Evolutionary conservation across 2,888 invertebrate species (phyloP), one percentile per base, ranked within the genome.

Genomic region (Drosophila helvetica): DNA sequence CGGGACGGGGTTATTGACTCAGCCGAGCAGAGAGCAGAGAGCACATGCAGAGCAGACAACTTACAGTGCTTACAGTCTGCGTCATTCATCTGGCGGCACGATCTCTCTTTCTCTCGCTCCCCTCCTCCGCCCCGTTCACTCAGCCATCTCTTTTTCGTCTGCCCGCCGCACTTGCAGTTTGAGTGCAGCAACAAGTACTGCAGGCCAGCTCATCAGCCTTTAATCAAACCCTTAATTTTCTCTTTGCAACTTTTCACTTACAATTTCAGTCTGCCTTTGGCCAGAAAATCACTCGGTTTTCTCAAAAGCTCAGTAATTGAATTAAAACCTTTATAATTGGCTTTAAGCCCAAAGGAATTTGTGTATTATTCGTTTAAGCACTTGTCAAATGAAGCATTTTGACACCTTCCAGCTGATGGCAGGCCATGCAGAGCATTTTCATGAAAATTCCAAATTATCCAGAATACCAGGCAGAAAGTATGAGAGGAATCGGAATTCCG

Each of bases 21-120:
- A 38, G 15, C 15, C 15, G 38, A 15, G 15, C 38, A 38, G 15
- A 38, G 38, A 15, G 15, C 38, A 38, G 15, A 38, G 38, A 38
- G 38, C 38, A 38, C 38, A 38, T 38, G 38, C 38, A 38, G 38
- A 38, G 38, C 38, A 15, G 38, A 38, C 38, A 38, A 38, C 15
- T 60, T 60, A 60, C 54, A 66, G 64, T 38, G 38, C 47, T 53
- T 64, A 43, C 65, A 63, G 65, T 66, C 65, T 66, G 65, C 65
- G 65, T 66, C 65, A 66, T 66, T 10, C 54, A 64, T 66, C 65
- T 66, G 65, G 54, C 65, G 64, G 38, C 15, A 6, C 64, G 65
- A 66, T 66, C 65, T 63, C 38, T 38, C 38, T 19, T 19, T 38
- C 8, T 19, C 38, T 38, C 9, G 7, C 33, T 42, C 15, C n/a